A percentile compares a stretch with the other conserved stretches of the same genome.
These are phyloP conservation scores for Gastrophryne carolinensis DNA, from an alignment of 2,797 vertebrate species.

Conservation along the genomic window DNA sequence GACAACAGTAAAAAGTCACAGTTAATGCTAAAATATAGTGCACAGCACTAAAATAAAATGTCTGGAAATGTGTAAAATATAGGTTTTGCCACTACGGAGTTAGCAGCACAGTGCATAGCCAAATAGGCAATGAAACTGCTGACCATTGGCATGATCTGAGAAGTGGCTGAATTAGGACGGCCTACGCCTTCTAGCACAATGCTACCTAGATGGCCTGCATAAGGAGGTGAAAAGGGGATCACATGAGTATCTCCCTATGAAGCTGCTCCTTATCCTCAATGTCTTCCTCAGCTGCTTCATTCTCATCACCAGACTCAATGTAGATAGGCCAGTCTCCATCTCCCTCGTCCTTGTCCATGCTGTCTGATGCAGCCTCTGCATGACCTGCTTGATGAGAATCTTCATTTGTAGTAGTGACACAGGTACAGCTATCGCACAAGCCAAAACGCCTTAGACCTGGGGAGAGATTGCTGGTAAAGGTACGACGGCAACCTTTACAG, in stretches of 20 bases:
- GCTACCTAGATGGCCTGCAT: not conserved
- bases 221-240: conserved; percentile 52
- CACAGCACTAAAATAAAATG: conserved; percentile 54
- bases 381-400: conserved; percentile 76
- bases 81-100: conserved; percentile 2
- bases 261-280: conserved; percentile 78
- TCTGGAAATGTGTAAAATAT: conserved; percentile 23
- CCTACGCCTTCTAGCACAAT: not conserved
- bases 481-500: conserved; percentile 91
- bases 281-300: conserved; percentile 77
- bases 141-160: not conserved
- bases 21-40: conserved; percentile 51
- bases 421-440: conserved; percentile 91
- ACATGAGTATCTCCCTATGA: conserved; percentile 67
- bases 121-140: not conserved
- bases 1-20: conserved; percentile 25
- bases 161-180: conserved; percentile 10
- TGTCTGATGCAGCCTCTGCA: conserved; percentile 71
- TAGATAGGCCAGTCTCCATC: conserved; percentile 90
- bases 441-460: conserved; percentile 86
- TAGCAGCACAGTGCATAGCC: conserved; percentile 2
- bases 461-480: conserved; percentile 85
- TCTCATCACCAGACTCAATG: conserved; percentile 91
- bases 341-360: conserved; percentile 75
- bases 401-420: conserved; percentile 83